Evolutionary conservation across 2,888 invertebrate genomes (phyloP).

Genomic region (Melitaea athalia): DNA sequence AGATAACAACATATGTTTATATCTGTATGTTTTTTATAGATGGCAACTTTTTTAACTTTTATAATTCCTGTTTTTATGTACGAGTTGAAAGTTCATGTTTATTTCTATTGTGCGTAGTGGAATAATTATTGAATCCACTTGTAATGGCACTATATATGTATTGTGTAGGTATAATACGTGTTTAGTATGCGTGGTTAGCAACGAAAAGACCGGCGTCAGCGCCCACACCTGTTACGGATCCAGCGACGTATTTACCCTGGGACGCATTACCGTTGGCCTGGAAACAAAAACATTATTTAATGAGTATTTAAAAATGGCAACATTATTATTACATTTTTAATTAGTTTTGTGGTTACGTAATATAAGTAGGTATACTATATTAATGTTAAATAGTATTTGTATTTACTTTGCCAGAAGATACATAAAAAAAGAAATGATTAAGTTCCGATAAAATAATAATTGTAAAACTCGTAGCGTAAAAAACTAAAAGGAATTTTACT

Average conservation of each 20-base stretch:
- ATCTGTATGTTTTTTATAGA: neutral
- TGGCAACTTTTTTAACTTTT: neutral
- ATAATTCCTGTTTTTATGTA: neutral
- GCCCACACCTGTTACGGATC: constrained; percentile 92
- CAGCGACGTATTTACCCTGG: constrained; percentile 94
- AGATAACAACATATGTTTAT: neutral
- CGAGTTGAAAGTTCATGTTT: constrained; percentile 5
- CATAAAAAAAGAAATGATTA: too few species aligned
- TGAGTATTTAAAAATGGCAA: neutral
- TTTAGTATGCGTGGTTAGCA: constrained; percentile 97
- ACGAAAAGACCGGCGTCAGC: constrained; percentile 95
- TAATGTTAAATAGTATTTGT: too few species aligned
- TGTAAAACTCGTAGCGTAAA: too few species aligned
- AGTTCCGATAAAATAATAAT: too few species aligned
- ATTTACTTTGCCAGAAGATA: too few species aligned
- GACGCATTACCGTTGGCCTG: constrained; percentile 97
- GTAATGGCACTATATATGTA: constrained; percentile 12
- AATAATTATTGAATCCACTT: constrained; percentile 10
- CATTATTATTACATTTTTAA: neutral
- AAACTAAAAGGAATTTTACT: too few species aligned
- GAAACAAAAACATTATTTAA: constrained; percentile 36
- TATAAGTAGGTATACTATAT: too few species aligned
- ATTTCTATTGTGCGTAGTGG: constrained; percentile 12
- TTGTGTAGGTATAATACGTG: constrained; percentile 3
- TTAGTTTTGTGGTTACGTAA: too few species aligned